A percentile compares a stretch with the other conserved stretches of the same genome.
These are phyloP conservation scores for Sinhomidia bicolor DNA, from an alignment of 2,888 invertebrate species.

Conservation along the genomic window DNA sequence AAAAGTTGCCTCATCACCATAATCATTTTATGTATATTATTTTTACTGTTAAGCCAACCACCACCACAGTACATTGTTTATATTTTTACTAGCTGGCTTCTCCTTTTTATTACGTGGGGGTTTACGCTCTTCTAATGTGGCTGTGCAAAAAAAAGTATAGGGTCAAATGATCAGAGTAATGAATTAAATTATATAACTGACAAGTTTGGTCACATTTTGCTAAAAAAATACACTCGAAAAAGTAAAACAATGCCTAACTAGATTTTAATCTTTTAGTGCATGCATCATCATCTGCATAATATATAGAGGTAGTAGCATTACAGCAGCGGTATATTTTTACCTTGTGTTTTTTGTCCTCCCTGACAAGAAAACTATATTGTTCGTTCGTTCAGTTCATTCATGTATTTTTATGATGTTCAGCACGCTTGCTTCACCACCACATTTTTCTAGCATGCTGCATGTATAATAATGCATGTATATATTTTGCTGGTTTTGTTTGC, in stretches of 20 bases:
- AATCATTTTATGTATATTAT: conserved; percentile 16
- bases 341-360: background rate
- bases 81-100: background rate
- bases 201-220: conserved; percentile 46
- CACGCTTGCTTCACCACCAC: background rate
- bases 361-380: too few relatives aligned
- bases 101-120: background rate
- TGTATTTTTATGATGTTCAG: background rate
- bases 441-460: too few relatives aligned
- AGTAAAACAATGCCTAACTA: conserved; percentile 46
- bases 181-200: conserved; percentile 51
- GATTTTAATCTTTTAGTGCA: conserved; percentile 45
- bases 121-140: background rate
- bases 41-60: background rate
- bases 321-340: background rate
- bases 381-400: background rate
- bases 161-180: conserved; percentile 39
- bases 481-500: background rate
- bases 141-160: too few relatives aligned
- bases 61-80: conserved; percentile 18
- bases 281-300: too few relatives aligned
- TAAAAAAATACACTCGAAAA: conserved; percentile 2
- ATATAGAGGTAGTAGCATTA: too few relatives aligned
- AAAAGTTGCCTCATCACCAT: conserved; percentile 40
- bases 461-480: conserved; percentile 7